These are phyloP conservation scores for Falcunculus frontatus DNA, from an alignment of 2,113 vertebrate genomes.

Conservation along the genomic window DNA sequence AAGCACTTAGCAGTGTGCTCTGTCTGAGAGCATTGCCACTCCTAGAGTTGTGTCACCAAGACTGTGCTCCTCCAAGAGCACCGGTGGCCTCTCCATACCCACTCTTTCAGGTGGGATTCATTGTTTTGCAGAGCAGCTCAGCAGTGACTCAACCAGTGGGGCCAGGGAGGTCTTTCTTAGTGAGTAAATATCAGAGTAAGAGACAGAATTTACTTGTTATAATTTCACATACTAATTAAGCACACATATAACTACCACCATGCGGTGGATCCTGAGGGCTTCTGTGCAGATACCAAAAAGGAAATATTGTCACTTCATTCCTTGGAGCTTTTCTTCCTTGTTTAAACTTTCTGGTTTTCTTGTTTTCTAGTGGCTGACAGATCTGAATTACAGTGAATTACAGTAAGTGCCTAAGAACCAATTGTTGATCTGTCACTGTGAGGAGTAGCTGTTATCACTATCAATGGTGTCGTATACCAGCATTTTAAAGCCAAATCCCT, in stretches of 20 bases:
- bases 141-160: not conserved
- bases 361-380: not conserved
- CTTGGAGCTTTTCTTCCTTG: not conserved
- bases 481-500: not conserved
- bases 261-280: not conserved
- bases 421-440: not conserved
- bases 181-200: not conserved
- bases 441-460: not conserved
- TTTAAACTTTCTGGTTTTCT: not conserved
- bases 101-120: not conserved
- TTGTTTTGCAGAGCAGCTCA: not conserved
- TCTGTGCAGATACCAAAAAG: not conserved
- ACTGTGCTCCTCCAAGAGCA: not conserved
- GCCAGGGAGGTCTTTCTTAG: not conserved
- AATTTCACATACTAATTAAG: not conserved
- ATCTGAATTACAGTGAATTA: not conserved
- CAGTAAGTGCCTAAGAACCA: not conserved
- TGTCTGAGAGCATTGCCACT: not conserved
- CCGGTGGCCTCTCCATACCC: rapidly evolving
- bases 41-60: not conserved
- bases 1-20: not conserved
- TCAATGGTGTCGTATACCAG: not conserved
- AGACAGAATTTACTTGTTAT: not conserved
- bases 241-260: not conserved
- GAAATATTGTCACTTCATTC: not conserved